A percentile compares a stretch with the other conserved stretches of the same genome.
phyloP scores from a whole-genome alignment of 2,888 invertebrate species.

The Ligdia adustata region DNA sequence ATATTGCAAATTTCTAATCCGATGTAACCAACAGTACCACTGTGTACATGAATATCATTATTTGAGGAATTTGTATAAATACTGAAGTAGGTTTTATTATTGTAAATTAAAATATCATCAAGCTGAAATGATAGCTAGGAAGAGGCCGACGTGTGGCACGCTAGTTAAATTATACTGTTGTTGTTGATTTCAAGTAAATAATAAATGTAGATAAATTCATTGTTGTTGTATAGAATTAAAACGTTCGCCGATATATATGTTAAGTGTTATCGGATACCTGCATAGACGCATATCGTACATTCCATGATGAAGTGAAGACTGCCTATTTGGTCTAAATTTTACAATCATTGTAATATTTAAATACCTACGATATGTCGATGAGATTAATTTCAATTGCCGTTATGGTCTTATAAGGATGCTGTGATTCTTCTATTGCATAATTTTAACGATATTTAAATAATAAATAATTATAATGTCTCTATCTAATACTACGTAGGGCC shows the following conservation, averaged over 20 bases:
- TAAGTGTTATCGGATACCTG: constrained; percentile 82
- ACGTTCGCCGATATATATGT: constrained; percentile 71
- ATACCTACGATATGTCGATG: constrained; percentile 80
- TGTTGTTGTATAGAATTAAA: constrained; percentile 79
- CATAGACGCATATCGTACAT: constrained; percentile 84
- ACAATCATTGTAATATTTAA: constrained; percentile 78
- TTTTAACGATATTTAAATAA: constrained; percentile 66
- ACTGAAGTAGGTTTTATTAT: constrained; percentile 25
- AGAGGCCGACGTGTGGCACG: constrained; percentile 32
- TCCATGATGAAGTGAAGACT: constrained; percentile 84
- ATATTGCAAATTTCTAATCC: too few species aligned
- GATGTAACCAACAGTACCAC: constrained; percentile 18
- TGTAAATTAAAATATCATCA: constrained; percentile 34
- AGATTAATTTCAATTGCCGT: constrained; percentile 80
- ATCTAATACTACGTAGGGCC: constrained; percentile 80
- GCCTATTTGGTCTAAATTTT: constrained; percentile 84
- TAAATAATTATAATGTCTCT: constrained; percentile 70
- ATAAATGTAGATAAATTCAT: constrained; percentile 65
- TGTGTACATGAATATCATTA: constrained; percentile 34
- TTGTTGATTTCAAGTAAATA: constrained; percentile 67
- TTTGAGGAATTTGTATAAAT: constrained; percentile 27
- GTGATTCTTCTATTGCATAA: constrained; percentile 84
- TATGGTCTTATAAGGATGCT: constrained; percentile 82
- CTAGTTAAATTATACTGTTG: constrained; percentile 49
- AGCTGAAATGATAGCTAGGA: constrained; percentile 27